Conservation (phyloP, 2,113 vertebrate species). For the Climacteris rufus region DNA sequence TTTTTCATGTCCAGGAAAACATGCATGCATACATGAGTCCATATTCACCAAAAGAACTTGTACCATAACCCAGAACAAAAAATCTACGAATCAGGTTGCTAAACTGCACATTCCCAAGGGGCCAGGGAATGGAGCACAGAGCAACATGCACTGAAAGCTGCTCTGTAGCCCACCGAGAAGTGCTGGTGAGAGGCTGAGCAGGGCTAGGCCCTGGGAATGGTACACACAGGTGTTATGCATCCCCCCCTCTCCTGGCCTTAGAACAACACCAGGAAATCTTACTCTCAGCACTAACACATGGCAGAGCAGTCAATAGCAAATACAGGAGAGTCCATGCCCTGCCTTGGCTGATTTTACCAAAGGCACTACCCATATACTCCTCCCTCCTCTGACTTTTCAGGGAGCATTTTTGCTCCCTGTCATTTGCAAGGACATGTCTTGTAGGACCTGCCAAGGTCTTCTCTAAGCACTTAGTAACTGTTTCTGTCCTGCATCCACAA, state of each 20-base stretch:
- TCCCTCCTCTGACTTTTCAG: background rate
- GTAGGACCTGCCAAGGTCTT: background rate
- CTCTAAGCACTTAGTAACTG: background rate
- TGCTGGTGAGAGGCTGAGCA: background rate
- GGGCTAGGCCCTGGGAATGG: background rate
- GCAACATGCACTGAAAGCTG: background rate
- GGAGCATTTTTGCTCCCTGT: background rate
- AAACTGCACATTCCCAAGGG: background rate
- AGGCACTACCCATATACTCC: rapidly evolving
- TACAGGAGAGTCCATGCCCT: rapidly evolving
- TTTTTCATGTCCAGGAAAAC: background rate
- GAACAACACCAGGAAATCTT: background rate
- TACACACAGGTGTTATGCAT: background rate
- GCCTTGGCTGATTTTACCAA: background rate
- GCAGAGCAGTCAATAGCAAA: background rate
- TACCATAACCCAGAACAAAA: background rate
- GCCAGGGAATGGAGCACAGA: background rate
- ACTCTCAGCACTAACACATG: background rate
- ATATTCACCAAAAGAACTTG: background rate
- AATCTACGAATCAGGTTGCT: background rate
- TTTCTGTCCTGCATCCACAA: background rate
- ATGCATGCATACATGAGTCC: rapidly evolving
- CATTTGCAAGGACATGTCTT: rapidly evolving
- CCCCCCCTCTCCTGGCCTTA: rapidly evolving
- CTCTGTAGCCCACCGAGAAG: rapidly evolving